Evolutionary conservation across 2,113 vertebrate genomes (phyloP), one percentile per base, ranked within the genome.

Genomic region (Oxygymnocypris stewartii): DNA sequence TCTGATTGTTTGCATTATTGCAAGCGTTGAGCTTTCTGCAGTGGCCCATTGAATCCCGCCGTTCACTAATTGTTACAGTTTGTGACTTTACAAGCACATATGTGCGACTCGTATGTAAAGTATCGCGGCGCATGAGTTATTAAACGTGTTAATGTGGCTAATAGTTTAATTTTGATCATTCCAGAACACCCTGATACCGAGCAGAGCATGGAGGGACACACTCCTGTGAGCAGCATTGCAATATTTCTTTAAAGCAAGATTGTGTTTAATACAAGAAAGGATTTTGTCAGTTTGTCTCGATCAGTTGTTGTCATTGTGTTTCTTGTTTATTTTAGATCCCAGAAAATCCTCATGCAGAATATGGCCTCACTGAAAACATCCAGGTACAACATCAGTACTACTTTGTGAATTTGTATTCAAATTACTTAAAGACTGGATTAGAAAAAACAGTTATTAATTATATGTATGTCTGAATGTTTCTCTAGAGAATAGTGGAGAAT

Each of bases 271-370:
- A 10, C 8, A 0, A 69, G 54, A 40, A 14, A 51, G 20, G 3
- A 14, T 13, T 79, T 40, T 51, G 67, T 59, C 25, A 20, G 8
- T 42, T 75, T 54, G 35, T 40, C 20, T 61, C 25, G 18, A 35
- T 74, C 51, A 47, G 49, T 49, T 40, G 63, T 59, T 76, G 20
- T 80, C 16, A 37, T 31, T 76, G 14, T 75, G n/a, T 82, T 31
- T 84, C 42, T 31, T 89, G 23, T 4, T 74, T 51, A 77, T 84
- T 93, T 42, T 91, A 99, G 97, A 96, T 97, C 76, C 92, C 97
- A 10, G 98, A 98, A 91, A 99, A 97, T 88, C 97, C 96, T 37
- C 98, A 99, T 87, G 89, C 97, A 0, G 98, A 99, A 88, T 99
- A 97, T 0, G 97, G 97, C 0, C 96, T 99, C 87, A 96, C 97